Percentiles rank a stretch among this genome's conserved stretches.
These are phyloP conservation scores for Scytalopus superciliaris DNA, from an alignment of 2,113 vertebrate species.

Conservation along the genomic window DNA sequence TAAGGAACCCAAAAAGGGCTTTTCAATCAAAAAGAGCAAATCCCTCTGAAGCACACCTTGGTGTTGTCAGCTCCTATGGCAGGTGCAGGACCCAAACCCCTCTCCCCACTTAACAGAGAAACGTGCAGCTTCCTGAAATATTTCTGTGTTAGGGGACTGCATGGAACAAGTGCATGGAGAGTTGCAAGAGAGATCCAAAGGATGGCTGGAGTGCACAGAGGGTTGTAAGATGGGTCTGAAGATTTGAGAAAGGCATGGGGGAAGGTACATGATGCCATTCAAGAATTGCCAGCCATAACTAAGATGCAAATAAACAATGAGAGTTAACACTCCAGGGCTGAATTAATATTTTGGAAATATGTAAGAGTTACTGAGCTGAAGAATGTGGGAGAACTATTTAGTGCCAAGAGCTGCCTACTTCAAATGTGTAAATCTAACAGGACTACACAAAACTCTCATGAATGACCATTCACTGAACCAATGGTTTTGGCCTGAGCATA, in stretches of 20 bases:
- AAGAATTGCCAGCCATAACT: background rate
- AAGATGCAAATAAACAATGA: background rate
- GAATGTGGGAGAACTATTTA: background rate
- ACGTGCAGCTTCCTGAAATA: background rate
- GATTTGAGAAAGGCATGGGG: background rate
- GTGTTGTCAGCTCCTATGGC: fast-evolving
- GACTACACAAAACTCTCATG: background rate
- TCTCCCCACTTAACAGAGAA: background rate
- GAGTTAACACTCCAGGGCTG: background rate
- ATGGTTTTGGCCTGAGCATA: background rate
- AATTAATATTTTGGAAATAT: background rate
- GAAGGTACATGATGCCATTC: fast-evolving
- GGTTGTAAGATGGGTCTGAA: background rate
- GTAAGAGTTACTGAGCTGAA: background rate
- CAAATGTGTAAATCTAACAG: background rate
- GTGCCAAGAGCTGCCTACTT: background rate
- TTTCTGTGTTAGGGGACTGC: background rate
- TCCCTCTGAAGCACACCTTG: background rate
- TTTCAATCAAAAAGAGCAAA: background rate
- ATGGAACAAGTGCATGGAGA: background rate
- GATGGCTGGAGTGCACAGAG: background rate
- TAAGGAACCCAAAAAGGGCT: background rate
- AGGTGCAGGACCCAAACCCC: background rate
- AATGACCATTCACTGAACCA: background rate
- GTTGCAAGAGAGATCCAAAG: background rate